Conservation (phyloP, 2,113 vertebrate species). For the Lophius piscatorius region DNA sequence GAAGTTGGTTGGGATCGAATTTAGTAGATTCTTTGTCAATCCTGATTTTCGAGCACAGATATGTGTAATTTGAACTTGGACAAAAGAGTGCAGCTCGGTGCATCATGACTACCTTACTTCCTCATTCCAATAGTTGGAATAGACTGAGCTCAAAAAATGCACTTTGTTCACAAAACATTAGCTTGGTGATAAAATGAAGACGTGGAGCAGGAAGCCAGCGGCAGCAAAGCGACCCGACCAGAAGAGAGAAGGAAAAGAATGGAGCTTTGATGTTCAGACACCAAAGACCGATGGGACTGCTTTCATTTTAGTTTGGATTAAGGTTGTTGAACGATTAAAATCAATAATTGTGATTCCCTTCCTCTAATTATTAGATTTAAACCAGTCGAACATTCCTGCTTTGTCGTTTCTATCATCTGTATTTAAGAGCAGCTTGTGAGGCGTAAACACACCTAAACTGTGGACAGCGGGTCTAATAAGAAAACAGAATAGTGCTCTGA, state of each 20-base stretch:
- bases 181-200: conserved; percentile 58
- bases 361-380: no score
- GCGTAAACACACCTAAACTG: background rate
- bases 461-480: background rate
- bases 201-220: conserved; percentile 56
- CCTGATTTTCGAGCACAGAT: no score
- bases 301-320: background rate
- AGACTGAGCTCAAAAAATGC: conserved; percentile 5
- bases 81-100: background rate
- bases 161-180: conserved; percentile 71
- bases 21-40: no score
- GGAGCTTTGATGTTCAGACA: conserved; percentile 21
- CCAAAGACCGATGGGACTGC: conserved; percentile 14
- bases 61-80: background rate
- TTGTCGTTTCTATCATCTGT: no score
- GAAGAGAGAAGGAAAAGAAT: conserved; percentile 39
- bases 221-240: conserved; percentile 47
- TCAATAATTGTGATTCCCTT: conserved; percentile 36
- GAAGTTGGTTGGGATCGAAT: no score
- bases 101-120: background rate
- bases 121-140: no score
- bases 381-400: no score
- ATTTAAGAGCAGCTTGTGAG: no score
- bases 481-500: background rate
- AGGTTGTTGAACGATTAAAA: conserved; percentile 13